These are phyloP conservation scores for Ichneumoninae sp. DNA, from an alignment of 2,888 invertebrate species.

Conservation along the genomic window DNA sequence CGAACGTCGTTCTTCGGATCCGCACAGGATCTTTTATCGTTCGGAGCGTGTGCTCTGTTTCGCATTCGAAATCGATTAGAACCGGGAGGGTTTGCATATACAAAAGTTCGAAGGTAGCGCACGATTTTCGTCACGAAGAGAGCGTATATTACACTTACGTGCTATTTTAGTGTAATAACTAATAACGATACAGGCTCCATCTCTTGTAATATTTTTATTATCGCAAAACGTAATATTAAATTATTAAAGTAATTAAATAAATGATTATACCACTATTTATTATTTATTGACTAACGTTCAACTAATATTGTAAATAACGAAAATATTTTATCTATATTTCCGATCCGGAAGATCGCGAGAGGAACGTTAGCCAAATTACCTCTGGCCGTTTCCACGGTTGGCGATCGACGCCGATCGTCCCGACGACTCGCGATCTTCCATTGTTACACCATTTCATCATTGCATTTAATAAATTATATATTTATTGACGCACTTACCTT, in stretches of 20 bases:
- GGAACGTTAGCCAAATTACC: constrained; percentile 58
- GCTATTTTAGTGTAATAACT: constrained; percentile 72
- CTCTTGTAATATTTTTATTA: constrained; percentile 84
- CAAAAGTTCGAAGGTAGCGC: constrained; percentile 67
- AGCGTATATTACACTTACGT: constrained; percentile 67
- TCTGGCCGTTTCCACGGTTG: constrained; percentile 47
- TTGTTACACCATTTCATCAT: constrained; percentile 85
- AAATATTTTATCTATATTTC: constrained; percentile 85
- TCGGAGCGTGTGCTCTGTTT: constrained; percentile 49
- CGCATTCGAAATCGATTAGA: constrained; percentile 53
- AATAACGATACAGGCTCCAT: constrained; percentile 81
- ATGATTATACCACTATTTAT: constrained; percentile 83
- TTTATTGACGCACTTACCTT: constrained; percentile 82
- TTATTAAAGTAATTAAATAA: constrained; percentile 77
- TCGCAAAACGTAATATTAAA: constrained; percentile 76
- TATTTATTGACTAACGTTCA: constrained; percentile 83
- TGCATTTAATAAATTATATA: constrained; percentile 85
- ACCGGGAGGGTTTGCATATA: constrained; percentile 47
- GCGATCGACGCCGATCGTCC: constrained; percentile 68
- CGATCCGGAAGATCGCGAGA: constrained; percentile 77
- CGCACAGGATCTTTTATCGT: constrained; percentile 22
- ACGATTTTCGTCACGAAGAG: constrained; percentile 69
- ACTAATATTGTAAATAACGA: constrained; percentile 84
- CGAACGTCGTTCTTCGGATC: constrained; percentile 50
- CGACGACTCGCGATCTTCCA: constrained; percentile 74